Conservation (phyloP, 2,113 vertebrate genomes). For the Tinamus guttatus region DNA sequence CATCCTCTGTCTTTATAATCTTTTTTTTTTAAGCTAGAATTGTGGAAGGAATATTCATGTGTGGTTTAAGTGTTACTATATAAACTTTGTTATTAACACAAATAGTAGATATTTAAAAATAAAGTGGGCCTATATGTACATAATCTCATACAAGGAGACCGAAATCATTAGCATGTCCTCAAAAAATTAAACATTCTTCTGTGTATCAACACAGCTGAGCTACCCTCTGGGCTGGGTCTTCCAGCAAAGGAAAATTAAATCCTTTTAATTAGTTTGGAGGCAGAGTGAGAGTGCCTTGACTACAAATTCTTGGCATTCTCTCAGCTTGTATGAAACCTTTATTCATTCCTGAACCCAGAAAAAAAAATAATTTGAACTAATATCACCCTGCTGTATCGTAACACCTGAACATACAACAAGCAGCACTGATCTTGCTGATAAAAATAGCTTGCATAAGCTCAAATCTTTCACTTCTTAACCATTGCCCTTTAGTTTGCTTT, state of each 20-base stretch:
- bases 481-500: neutral
- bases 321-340: neutral
- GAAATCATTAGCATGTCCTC: neutral
- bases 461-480: neutral
- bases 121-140: accelerated
- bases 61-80: neutral
- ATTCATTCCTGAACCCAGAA: neutral
- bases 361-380: neutral
- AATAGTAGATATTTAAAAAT: neutral
- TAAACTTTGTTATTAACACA: neutral
- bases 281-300: neutral
- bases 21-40: neutral
- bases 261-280: neutral
- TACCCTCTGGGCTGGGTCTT: neutral
- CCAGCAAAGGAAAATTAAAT: neutral
- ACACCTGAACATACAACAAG: neutral
- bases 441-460: neutral
- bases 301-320: neutral
- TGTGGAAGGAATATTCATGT: neutral
- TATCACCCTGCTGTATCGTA: neutral
- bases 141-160: neutral
- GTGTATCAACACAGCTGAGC: neutral
- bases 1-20: neutral
- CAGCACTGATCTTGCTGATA: neutral
- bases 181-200: neutral